Percentiles rank a stretch among this genome's conserved stretches.
Evolutionary conservation across 1,140 invertebrate genomes (phyloP).

Genomic region (Cylas formicarius): DNA sequence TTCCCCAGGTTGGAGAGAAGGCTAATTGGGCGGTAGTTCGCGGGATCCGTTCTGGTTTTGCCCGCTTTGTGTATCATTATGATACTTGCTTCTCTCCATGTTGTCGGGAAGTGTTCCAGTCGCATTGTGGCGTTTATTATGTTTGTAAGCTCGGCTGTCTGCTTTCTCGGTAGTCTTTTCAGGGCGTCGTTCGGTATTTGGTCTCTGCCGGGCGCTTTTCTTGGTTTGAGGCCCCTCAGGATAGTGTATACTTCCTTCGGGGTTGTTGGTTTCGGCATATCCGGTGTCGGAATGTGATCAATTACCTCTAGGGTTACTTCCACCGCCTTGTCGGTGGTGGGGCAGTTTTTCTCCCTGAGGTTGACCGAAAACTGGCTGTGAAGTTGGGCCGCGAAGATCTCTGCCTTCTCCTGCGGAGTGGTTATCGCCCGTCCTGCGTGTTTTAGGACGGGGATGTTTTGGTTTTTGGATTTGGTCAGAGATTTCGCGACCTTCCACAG

Average conservation of each 20-base stretch:
- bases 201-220: conserved; percentile 30
- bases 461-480: too few species aligned
- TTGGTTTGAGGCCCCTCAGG: neutral
- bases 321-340: too few species aligned
- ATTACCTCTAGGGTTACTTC: too few species aligned
- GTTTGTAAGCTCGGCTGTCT: conserved; percentile 12
- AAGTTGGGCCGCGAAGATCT: too few species aligned
- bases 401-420: too few species aligned
- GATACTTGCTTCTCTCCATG: conserved; percentile 36
- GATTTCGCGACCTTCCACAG: too few species aligned
- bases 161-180: conserved; percentile 23
- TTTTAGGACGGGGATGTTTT: too few species aligned
- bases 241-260: conserved; percentile 1
- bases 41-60: conserved; percentile 29
- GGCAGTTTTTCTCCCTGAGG: too few species aligned
- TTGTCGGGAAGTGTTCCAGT: conserved; percentile 20
- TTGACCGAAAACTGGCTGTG: too few species aligned
- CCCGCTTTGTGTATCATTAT: conserved; percentile 39
- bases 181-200: conserved; percentile 23
- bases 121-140: conserved; percentile 14
- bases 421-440: too few species aligned
- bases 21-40: conserved; percentile 38
- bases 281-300: too few species aligned
- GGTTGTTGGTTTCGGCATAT: too few species aligned
- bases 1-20: conserved; percentile 36